Evolutionary conservation across 2,888 invertebrate species (phyloP).

Genomic region (Metacarcinus magister): DNA sequence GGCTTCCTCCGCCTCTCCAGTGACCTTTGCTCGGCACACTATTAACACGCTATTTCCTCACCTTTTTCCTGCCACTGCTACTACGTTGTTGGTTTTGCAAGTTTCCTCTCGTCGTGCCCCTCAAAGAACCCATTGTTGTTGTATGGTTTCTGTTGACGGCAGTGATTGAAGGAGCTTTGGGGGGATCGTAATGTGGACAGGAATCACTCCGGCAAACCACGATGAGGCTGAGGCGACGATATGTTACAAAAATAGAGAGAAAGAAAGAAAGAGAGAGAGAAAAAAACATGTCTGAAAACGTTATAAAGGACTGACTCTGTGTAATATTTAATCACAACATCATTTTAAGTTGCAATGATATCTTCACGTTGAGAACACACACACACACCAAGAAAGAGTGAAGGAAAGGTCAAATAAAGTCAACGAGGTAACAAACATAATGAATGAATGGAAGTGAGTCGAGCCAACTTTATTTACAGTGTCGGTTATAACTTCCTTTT

Average conservation of each 20-base stretch:
- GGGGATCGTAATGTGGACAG: neutral
- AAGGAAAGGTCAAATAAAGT: neutral
- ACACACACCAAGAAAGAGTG: neutral
- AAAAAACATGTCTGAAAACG: neutral
- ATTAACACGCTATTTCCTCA: neutral
- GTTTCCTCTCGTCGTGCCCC: neutral
- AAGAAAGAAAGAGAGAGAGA: neutral
- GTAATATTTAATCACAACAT: neutral
- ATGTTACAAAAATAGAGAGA: too few relatives aligned
- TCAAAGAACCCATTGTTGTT: neutral
- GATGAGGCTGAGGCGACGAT: too few relatives aligned
- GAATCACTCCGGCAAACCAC: neutral
- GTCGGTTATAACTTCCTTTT: neutral
- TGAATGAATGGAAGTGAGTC: neutral
- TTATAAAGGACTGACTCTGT: neutral
- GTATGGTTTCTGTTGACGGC: neutral
- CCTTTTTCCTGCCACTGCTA: neutral
- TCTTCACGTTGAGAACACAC: neutral
- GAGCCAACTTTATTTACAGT: constrained; percentile 6
- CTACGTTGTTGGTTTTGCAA: neutral
- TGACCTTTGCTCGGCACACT: neutral
- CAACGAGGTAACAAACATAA: neutral
- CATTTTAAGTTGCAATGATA: neutral
- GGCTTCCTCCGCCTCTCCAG: neutral
- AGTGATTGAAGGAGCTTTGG: neutral